Conservation (phyloP, 2,888 invertebrate genomes). For the Plebejus melissa region DNA sequence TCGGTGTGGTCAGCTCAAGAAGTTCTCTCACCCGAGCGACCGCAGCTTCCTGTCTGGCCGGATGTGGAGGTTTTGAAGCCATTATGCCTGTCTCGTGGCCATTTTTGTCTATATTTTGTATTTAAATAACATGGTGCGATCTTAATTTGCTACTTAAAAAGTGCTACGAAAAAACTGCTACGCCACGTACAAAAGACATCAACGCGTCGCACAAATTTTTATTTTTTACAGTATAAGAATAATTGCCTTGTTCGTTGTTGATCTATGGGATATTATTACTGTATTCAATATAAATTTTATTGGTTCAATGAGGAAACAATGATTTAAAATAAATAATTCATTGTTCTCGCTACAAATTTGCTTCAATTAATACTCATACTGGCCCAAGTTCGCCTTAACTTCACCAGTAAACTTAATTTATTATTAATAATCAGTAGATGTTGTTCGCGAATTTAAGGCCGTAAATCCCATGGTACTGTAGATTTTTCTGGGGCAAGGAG, state of each 20-base stretch:
- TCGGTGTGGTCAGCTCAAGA: background rate
- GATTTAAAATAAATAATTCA: no score
- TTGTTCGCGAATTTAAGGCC: no score
- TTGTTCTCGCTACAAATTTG: no score
- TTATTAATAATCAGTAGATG: no score
- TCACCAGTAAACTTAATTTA: no score
- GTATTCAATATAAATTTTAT: no score
- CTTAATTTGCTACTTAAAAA: background rate
- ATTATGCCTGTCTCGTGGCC: background rate
- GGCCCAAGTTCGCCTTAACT: no score
- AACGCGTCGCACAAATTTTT: slow-evolving; percentile 45
- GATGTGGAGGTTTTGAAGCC: slow-evolving; percentile 10
- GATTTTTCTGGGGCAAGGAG: no score
- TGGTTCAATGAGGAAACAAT: no score
- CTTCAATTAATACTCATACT: no score
- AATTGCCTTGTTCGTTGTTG: background rate
- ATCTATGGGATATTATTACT: background rate
- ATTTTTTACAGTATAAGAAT: background rate
- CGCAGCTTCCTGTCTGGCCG: slow-evolving; percentile 21
- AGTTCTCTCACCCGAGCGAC: slow-evolving; percentile 8
- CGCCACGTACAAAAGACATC: slow-evolving; percentile 58
- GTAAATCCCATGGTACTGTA: no score
- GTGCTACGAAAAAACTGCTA: slow-evolving; percentile 16
- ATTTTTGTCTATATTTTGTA: background rate
- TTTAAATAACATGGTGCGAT: background rate